Percentiles rank a stretch among this genome's conserved stretches.
These are phyloP conservation scores for Miichthys miiuy DNA, from an alignment of 2,797 vertebrate species.

Conservation along the genomic window DNA sequence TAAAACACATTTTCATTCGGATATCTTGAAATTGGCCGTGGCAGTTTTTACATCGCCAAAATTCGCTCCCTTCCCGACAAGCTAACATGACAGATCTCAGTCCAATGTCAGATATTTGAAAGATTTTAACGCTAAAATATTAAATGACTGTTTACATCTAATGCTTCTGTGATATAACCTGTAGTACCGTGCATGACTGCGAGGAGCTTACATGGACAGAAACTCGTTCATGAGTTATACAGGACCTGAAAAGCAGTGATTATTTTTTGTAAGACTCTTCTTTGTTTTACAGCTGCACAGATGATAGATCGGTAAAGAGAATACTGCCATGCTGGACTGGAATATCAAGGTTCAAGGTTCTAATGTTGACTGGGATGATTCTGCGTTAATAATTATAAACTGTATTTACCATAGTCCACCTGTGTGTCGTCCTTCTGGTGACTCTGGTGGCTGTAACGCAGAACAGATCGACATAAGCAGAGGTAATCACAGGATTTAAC, in stretches of 20 bases:
- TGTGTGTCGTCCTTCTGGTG: constrained; percentile 80
- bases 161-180: not conserved
- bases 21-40: too few species aligned
- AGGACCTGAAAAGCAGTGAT: not conserved
- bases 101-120: not conserved
- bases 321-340: not conserved
- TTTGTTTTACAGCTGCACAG: not conserved
- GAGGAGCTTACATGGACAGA: not conserved
- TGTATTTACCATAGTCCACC: constrained; percentile 85
- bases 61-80: too few species aligned
- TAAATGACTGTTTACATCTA: not conserved
- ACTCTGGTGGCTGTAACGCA: constrained; percentile 78
- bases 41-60: too few species aligned
- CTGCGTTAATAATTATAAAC: not conserved
- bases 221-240: constrained; percentile 1
- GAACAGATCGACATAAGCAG: constrained; percentile 27
- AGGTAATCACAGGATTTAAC: constrained; percentile 21
- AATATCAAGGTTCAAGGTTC: not conserved
- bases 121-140: not conserved
- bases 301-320: not conserved
- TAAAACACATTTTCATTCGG: too few species aligned
- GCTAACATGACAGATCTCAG: not conserved
- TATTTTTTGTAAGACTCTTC: too few species aligned
- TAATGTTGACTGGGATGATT: not conserved
- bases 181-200: too few species aligned